Base-by-base conservation (phyloP, 2,888 invertebrate species). In the Habrosyne pyritoides region DNA sequence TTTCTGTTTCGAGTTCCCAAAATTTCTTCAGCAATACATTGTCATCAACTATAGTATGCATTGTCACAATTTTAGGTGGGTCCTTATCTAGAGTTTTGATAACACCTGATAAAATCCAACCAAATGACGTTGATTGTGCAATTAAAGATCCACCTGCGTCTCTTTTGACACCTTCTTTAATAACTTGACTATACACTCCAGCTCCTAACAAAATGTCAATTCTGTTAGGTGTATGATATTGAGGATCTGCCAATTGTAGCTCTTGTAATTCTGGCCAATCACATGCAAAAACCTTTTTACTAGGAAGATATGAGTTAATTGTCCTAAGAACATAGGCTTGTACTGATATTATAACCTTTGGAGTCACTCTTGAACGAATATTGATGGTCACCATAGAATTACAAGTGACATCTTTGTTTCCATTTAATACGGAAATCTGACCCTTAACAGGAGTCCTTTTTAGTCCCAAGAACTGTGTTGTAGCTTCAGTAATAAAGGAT, bases 401-500 rank as follows among this genome's bases (percentile, higher is more conserved):
- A 5, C 55, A 18, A 8, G 18, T 53, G 2, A 59, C 21, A 10
- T 50, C 36, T 1, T 55, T 22, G 18, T 54, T 66, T 22, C 65
- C 57, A 10, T 69, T 54, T 0, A n/a, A 12, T 3, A 62, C 48
- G 10, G 33, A 53, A 10, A 56, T 47, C n/a, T n/a, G n/a, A n/a
- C n/a, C n/a, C n/a, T n/a, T n/a, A n/a, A n/a, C n/a, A 22, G 67
- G 61, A 4, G 55, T 59, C 28, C 66, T 64, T 6, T 66, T 65
- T 0, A 75, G 53, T 2, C 60, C 33, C 0, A 73, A 50, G 3
- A 55, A 36, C 50, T 70, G 71, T 0, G 64, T 69, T 18, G 64
- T 55, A 8, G 69, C 22, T 14, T 75, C 73, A 0, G 70, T 70
- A 3, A 74, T 64, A 51, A 74, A 73, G 10, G 61, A 71, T 10